Evolutionary conservation across 2,797 vertebrate species (phyloP).

Genomic region (Myotis findleyi): DNA sequence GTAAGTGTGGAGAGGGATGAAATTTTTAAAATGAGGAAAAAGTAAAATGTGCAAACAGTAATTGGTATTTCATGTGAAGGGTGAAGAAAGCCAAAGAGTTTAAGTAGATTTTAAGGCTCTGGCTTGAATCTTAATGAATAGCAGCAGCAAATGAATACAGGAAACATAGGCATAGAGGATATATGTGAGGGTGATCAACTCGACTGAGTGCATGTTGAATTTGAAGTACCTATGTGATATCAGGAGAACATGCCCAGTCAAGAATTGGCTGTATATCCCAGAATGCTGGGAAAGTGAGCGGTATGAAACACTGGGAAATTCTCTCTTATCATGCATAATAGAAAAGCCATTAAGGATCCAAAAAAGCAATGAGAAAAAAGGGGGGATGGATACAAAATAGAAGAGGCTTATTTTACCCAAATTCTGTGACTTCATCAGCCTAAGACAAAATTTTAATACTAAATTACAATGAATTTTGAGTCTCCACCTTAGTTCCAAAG

Average conservation of each 20-base stretch:
- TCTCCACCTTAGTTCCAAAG: neutral
- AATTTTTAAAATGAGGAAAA: neutral
- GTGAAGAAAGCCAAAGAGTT: neutral
- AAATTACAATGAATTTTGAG: neutral
- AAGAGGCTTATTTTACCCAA: slow-evolving; percentile 40
- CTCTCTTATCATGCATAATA: too few relatives aligned
- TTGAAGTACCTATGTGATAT: neutral
- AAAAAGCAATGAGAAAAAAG: too few relatives aligned
- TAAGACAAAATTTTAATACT: neutral
- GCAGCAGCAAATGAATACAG: neutral
- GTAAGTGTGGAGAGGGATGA: neutral
- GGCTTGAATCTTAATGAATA: neutral
- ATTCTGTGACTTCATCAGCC: neutral
- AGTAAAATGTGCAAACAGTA: neutral
- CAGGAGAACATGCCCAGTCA: neutral
- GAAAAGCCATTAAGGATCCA: too few relatives aligned
- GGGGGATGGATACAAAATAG: neutral
- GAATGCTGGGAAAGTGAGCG: neutral
- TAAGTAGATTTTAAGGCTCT: neutral
- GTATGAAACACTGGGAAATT: too few relatives aligned
- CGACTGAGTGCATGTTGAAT: neutral
- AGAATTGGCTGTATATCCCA: neutral
- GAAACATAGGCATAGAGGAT: neutral
- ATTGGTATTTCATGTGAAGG: neutral
- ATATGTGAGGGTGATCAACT: neutral